phyloP scores from a whole-genome alignment of 2,888 invertebrate species.

The Agrochola litura region DNA sequence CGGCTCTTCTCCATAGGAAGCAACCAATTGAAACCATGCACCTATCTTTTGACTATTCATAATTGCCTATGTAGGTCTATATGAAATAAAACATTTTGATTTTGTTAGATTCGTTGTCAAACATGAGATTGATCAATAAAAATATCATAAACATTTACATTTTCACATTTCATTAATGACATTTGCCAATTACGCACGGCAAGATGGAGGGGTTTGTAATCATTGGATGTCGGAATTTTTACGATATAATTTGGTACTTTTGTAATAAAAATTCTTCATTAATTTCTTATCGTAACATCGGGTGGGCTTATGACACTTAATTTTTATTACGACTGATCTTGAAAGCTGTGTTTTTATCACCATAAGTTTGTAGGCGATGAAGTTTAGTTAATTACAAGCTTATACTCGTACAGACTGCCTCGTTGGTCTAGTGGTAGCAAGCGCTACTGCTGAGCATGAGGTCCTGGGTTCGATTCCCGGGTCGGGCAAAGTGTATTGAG shows the following conservation, averaged over 20 bases:
- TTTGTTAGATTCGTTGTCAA: neutral
- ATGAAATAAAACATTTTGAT: too few species aligned
- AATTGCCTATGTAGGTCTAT: too few species aligned
- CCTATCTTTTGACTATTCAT: too few species aligned
- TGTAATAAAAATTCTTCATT: slow-evolving; percentile 33
- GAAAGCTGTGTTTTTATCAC: neutral
- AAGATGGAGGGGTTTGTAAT: slow-evolving; percentile 13
- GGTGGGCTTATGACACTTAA: neutral
- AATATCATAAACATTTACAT: slow-evolving; percentile 5
- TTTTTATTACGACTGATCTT: slow-evolving; percentile 21
- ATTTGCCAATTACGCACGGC: slow-evolving; percentile 31
- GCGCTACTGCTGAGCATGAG: too few species aligned
- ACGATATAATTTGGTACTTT: slow-evolving; percentile 34
- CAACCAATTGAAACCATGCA: too few species aligned
- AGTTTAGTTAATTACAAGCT: neutral
- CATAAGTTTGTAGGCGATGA: neutral
- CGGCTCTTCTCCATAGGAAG: too few species aligned
- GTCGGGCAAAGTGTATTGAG: too few species aligned
- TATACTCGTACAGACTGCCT: too few species aligned
- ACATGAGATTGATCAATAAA: slow-evolving; percentile 2
- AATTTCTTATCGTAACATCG: slow-evolving; percentile 8
- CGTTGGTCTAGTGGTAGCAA: too few species aligned
- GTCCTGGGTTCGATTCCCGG: too few species aligned
- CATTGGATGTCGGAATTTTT: slow-evolving; percentile 23
- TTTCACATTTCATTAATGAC: slow-evolving; percentile 27